Conservation (phyloP, 2,888 invertebrate genomes). For the Chorisops tibialis region DNA sequence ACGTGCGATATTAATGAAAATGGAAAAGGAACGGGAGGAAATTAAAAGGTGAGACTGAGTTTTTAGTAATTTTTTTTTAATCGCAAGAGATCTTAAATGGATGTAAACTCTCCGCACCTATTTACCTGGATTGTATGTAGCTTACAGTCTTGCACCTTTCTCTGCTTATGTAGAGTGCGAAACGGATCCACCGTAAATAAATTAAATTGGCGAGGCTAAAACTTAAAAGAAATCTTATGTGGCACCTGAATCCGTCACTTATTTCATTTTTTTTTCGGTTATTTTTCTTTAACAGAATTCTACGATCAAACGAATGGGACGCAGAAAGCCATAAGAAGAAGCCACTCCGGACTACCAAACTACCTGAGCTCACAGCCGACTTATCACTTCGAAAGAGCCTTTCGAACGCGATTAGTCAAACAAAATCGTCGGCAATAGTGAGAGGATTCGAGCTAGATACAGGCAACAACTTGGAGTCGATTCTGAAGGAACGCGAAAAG, state of each 20-base stretch:
- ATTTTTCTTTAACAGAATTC: conserved; percentile 2
- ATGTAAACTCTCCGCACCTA: too few species aligned
- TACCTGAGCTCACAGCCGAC: conserved; percentile 1
- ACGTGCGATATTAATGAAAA: conserved; percentile 61
- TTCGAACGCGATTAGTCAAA: background rate
- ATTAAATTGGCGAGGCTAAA: too few species aligned
- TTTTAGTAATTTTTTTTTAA: too few species aligned
- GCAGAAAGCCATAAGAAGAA: background rate
- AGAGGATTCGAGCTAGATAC: conserved; percentile 40
- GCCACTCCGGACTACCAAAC: background rate
- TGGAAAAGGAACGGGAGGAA: conserved; percentile 66
- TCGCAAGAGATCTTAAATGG: too few species aligned
- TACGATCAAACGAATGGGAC: background rate
- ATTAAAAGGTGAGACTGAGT: conserved; percentile 62
- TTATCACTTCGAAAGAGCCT: conserved; percentile 22
- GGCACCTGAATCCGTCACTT: too few species aligned
- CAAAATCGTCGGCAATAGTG: conserved; percentile 31
- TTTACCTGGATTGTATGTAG: too few species aligned
- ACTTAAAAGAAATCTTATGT: too few species aligned
- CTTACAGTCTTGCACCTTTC: too few species aligned
- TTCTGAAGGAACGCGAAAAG: conserved; percentile 53
- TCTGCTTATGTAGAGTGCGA: too few species aligned
- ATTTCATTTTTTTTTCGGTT: too few species aligned
- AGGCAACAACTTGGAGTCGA: conserved; percentile 39
- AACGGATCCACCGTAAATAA: too few species aligned